Evolutionary conservation across 2,113 vertebrate species (phyloP), one percentile per base, ranked within the genome.

Genomic region (Egretta garzetta): DNA sequence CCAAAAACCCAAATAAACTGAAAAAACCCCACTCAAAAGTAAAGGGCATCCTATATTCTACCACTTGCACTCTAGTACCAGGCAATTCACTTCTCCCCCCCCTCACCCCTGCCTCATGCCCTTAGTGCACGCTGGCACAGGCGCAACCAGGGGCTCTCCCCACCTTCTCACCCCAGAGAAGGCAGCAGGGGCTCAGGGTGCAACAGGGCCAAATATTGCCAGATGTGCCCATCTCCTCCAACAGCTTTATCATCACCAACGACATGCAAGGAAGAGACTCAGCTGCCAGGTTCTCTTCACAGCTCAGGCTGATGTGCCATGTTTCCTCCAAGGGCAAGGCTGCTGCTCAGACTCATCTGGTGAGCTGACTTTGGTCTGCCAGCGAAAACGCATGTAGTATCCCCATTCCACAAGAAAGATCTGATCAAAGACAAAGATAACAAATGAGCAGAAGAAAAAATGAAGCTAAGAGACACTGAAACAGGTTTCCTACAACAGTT

Each of bases 1-100:
- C 19, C 49, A 26, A 24, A 19, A 6, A 15, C 6, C 14, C 19
- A 60, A 66, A n/a, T 3, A 50, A 30, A 35, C 6, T n/a, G 5
- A 30, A 79, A 41, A 45, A 83, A 8, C 0, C 1, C 6, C 43
- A 32, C 5, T 4, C 3, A 17, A 15, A 49, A n/a, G 27, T 30
- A 18, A 72, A 84, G 17, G 16, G 27, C 11, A 37, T 16, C 5
- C n/a, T 53, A 2, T 19, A 66, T 79, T 66, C 21, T 37, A 49
- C 9, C 5, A 3, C 15, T 39, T 63, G n/a, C 33, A 58, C 10
- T 56, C 35, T 43, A 60, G 10, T 55, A 43, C 56, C 37, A 32
- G 8, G 15, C 4, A 1, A n/a, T 60, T 75, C 16, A 23, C 14
- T 62, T 71, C 75, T 80, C 21, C 43, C 53, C 53, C 53, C 43